These are phyloP conservation scores for Loripinus fragilis DNA, from an alignment of 2,888 invertebrate genomes.

Conservation along the genomic window DNA sequence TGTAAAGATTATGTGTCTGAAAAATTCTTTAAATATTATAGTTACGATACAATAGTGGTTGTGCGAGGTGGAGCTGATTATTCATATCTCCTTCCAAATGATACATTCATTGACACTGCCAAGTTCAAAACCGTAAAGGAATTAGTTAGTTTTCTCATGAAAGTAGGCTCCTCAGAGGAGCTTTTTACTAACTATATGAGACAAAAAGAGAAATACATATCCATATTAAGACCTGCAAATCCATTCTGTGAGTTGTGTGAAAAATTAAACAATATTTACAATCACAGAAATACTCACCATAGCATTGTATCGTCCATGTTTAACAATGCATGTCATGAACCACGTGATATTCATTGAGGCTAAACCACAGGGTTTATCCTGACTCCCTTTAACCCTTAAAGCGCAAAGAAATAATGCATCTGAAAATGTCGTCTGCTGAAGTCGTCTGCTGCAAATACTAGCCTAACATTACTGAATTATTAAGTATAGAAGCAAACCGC, in stretches of 20 bases:
- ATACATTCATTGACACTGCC: no score
- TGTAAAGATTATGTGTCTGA: no score
- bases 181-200: background rate
- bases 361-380: no score
- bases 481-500: no score
- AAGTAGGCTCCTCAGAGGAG: background rate
- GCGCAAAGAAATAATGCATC: no score
- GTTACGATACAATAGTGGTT: background rate
- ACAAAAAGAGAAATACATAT: background rate
- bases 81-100: no score
- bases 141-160: no score
- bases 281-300: background rate
- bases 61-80: no score
- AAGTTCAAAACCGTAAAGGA: background rate
- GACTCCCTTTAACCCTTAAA: no score
- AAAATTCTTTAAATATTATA: background rate
- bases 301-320: background rate
- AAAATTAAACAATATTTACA: background rate
- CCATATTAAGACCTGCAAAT: background rate
- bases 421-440: no score
- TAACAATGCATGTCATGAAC: background rate
- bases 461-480: no score
- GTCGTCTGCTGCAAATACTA: no score
- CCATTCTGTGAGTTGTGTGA: background rate
- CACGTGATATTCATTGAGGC: background rate